Conservation (phyloP, 2,888 invertebrate genomes). For the Heliconius ethilla region DNA sequence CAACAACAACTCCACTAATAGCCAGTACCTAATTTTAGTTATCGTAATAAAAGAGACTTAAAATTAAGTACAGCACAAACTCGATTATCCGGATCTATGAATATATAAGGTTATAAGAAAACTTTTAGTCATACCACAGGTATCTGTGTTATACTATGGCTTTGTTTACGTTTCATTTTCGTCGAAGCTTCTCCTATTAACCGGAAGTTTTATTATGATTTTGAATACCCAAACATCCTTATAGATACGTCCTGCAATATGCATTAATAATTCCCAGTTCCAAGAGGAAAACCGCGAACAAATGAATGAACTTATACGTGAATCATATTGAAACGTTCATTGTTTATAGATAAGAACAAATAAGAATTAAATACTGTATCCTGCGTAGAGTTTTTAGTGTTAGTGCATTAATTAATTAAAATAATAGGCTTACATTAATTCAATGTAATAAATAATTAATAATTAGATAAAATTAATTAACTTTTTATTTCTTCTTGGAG, state of each 20-base stretch:
- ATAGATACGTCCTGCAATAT: slow-evolving; percentile 7
- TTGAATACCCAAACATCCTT: slow-evolving; percentile 22
- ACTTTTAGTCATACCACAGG: not conserved
- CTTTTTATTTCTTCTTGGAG: too few species aligned
- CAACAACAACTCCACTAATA: not conserved
- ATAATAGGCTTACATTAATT: too few species aligned
- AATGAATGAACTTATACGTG: slow-evolving; percentile 12
- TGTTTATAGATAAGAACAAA: not conserved
- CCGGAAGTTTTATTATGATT: slow-evolving; percentile 31
- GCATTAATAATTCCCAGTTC: not conserved
- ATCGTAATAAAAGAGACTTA: too few species aligned
- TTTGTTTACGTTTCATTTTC: slow-evolving; percentile 33
- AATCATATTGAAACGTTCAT: not conserved
- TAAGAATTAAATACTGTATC: not conserved
- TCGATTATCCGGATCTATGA: too few species aligned
- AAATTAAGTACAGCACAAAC: too few species aligned
- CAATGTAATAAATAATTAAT: too few species aligned
- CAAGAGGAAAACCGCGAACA: slow-evolving; percentile 18
- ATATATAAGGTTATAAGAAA: not conserved
- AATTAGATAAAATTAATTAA: too few species aligned
- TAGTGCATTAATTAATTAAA: too few species aligned
- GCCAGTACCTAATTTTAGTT: too few species aligned
- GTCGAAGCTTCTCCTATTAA: slow-evolving; percentile 29
- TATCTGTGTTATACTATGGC: not conserved
- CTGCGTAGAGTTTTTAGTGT: not conserved